Base-by-base conservation (phyloP, 2,113 vertebrate species). In the Campylomormyrus numenius region DNA sequence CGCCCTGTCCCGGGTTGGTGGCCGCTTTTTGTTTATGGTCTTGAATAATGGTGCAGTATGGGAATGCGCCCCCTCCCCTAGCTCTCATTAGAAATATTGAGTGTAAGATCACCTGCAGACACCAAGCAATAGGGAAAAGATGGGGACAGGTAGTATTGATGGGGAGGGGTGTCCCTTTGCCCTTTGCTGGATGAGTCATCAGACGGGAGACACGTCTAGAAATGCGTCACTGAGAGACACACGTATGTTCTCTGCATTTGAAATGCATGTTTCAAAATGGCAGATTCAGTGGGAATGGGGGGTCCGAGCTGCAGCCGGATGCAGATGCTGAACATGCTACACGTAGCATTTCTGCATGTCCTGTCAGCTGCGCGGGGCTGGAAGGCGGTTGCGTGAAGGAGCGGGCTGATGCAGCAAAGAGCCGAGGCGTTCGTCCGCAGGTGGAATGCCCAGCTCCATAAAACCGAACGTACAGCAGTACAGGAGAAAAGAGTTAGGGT, bases 141-240 rank as follows among this genome's bases (percentile, higher is more conserved):
- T 45, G 45, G 80, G 19, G 80, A 0, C 35, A 2, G 21, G 19
- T 45, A 42, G 4, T 56, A 17, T 13, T 39, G 31, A 39, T 13
- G 74, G 21, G 7, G 53, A 39, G 74, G 46, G 85, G 19, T 42
- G 66, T 80, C 88, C 90, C 91, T 77, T 56, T 86, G 89, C 91
- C 91, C 88, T 66, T 90, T 93, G 84, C 87, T 56, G 89, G 91
- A 88, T 94, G 95, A 95, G 90, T 95, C 94, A 94, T 93, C 91
- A 49, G 88, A 88, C 90, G 90, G 74, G 74, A 53, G 88, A 87
- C n/a, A 31, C 11, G 62, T 91, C 89, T 31, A 17, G 86, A 56
- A 17, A 19, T 87, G 31, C 52, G 49, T 87, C 85, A 53, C 49
- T 5, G 49, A 53, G 87, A 89, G 13, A n/a, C 85, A 21, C 42